Conservation (phyloP, 2,888 invertebrate genomes). For the Drosophila vallismaia region DNA sequence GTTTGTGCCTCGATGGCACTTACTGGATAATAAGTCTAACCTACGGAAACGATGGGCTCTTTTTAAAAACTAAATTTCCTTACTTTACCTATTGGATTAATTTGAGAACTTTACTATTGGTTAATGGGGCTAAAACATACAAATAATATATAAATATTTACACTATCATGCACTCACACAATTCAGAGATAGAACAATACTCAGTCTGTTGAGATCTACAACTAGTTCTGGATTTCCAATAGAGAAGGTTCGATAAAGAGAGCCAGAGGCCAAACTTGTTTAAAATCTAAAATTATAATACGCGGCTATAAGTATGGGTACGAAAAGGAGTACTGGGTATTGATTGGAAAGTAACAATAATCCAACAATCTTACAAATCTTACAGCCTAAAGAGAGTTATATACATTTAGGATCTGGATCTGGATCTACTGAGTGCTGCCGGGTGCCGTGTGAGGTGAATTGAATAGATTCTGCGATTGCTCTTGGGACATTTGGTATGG, state of each 20-base stretch:
- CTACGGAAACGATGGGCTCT: slow-evolving; percentile 55
- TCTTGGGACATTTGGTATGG: slow-evolving; percentile 84
- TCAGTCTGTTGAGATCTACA: slow-evolving; percentile 78
- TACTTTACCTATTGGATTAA: slow-evolving; percentile 1
- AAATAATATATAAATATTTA: slow-evolving; percentile 5
- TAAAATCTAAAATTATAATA: slow-evolving; percentile 37
- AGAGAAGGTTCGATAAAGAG: slow-evolving; percentile 29
- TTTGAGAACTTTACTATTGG: slow-evolving; percentile 52
- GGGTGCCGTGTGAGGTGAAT: slow-evolving; percentile 67
- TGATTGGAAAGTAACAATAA: not conserved
- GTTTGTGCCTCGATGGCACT: slow-evolving; percentile 59
- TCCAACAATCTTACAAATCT: not conserved
- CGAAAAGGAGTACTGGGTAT: not conserved
- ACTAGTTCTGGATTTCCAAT: slow-evolving; percentile 51
- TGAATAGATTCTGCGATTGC: slow-evolving; percentile 84
- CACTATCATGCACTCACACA: not conserved
- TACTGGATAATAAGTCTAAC: slow-evolving; percentile 59
- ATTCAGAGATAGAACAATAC: slow-evolving; percentile 51
- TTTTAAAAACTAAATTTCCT: slow-evolving; percentile 16
- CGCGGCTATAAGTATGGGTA: not conserved
- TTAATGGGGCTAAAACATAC: slow-evolving; percentile 3
- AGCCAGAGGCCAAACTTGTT: slow-evolving; percentile 38
- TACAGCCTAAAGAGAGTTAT: slow-evolving; percentile 28
- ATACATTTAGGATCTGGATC: slow-evolving; percentile 6
- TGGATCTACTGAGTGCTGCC: slow-evolving; percentile 63